Percentiles rank a stretch among this genome's conserved stretches.
Evolutionary conservation across 2,113 vertebrate genomes (phyloP).

Genomic region (Rhinolophus sinicus): DNA sequence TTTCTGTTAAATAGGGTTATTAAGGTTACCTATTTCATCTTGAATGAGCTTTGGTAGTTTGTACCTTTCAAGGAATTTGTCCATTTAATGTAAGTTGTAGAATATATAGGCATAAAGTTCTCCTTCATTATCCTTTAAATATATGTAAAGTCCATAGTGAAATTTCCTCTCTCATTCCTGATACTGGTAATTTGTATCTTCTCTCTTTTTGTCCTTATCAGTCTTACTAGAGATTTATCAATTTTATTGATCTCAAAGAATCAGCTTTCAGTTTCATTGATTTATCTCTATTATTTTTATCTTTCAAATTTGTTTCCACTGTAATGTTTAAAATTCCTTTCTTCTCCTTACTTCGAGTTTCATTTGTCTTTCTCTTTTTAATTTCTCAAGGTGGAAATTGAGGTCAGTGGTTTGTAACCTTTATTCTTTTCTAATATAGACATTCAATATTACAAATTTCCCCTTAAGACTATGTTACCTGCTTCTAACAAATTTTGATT

Average conservation of each 20-base stretch:
- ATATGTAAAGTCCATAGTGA: not conserved
- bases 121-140: not conserved
- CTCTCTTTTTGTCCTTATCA: not conserved
- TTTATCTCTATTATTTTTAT: slow-evolving; percentile 33
- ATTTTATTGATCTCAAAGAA: slow-evolving; percentile 11
- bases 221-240: not conserved
- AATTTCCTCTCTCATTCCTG: not conserved
- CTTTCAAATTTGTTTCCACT: slow-evolving; percentile 30
- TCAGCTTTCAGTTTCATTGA: not conserved
- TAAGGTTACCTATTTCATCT: slow-evolving; percentile 26
- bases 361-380: slow-evolving; percentile 5
- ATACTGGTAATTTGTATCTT: not conserved
- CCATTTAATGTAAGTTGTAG: not conserved
- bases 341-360: not conserved
- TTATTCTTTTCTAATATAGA: not conserved
- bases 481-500: not conserved
- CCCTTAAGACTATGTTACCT: slow-evolving; percentile 7
- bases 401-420: not conserved
- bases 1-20: not conserved
- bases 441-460: not conserved
- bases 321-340: not conserved
- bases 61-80: slow-evolving; percentile 31
- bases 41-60: slow-evolving; percentile 27
- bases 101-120: not conserved
- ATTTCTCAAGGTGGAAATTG: not conserved